These are phyloP conservation scores for Anthophora plumipes DNA, from an alignment of 2,888 invertebrate genomes.

Conservation along the genomic window DNA sequence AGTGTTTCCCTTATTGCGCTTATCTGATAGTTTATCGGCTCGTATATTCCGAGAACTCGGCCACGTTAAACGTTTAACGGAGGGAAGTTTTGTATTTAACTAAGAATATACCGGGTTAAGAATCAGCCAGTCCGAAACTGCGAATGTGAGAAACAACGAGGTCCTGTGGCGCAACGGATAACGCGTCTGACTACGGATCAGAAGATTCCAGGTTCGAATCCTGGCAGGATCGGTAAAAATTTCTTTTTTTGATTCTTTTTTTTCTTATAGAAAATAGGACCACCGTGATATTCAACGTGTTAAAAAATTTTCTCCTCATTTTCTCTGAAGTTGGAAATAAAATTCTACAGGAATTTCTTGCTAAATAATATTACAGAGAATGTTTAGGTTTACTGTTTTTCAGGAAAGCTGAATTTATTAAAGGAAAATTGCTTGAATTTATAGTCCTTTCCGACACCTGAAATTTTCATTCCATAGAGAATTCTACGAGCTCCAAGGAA, in stretches of 20 bases:
- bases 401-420: neutral
- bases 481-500: too few relatives aligned
- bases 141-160: slow-evolving; percentile 9
- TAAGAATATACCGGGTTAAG: neutral
- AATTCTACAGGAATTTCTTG: too few relatives aligned
- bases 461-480: neutral
- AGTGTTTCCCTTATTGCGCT: slow-evolving; percentile 31
- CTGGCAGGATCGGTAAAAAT: slow-evolving; percentile 87
- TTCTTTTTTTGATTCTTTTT: slow-evolving; percentile 30
- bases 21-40: slow-evolving; percentile 30
- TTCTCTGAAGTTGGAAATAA: neutral
- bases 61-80: neutral
- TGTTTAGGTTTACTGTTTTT: neutral
- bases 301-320: too few relatives aligned
- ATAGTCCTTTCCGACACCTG: too few relatives aligned
- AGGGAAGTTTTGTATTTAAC: slow-evolving; percentile 6
- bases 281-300: too few relatives aligned
- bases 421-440: neutral
- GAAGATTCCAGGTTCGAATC: slow-evolving; percentile 88
- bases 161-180: slow-evolving; percentile 79
- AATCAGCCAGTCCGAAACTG: neutral
- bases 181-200: slow-evolving; percentile 80
- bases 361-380: too few relatives aligned
- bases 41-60: slow-evolving; percentile 26
- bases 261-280: too few relatives aligned